Evolutionary conservation across 2,113 vertebrate genomes (phyloP), one percentile per base, ranked within the genome.

Genomic region (Ptilonorhynchus violaceus): DNA sequence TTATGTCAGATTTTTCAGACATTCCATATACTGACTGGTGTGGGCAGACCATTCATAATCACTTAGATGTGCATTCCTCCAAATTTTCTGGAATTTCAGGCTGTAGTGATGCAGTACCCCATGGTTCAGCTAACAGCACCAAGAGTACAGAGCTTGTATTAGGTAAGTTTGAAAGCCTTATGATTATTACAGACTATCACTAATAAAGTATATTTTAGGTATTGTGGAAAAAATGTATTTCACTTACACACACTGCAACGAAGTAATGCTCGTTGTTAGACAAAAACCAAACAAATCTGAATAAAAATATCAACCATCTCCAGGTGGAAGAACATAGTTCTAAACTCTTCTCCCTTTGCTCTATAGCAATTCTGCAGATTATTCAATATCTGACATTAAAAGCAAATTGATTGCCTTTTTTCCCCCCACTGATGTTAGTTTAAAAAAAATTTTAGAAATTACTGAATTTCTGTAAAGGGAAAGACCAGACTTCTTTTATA

Each of bases 51-150:
- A 98, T 99, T 91, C 98, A 99, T 92, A 99, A 99, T 97, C 99
- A 99, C 47, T 98, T 99, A 92, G 99, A 99, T 96, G 99, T 99
- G 82, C 98, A 99, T 98, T 99, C 99, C 63, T 98, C 98, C 67
- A 99, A 99, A 97, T 99, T 99, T 97, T 99, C 99, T 5, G 99
- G 99, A 44, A 99, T 99, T 97, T 99, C 99, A 21, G 98, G 99
- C 75, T 99, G 99, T 97, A 99, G 99, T 55, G 99, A 99, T 76
- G 98, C 98, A 2, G 99, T 98, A 33, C 99, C 99, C 64, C 99
- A 99, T 92, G 98, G 98, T 68, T 99, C 99, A 44, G 98, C 98
- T 68, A 98, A 98, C 93, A 99, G 99, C 98, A 99, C 98, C 42
- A 99, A 99, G 96, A 99, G 98, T 93, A 98, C 97, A 25, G 99